These are phyloP conservation scores for Tokudaia muenninki DNA, from an alignment of 2,797 vertebrate genomes.

Conservation along the genomic window DNA sequence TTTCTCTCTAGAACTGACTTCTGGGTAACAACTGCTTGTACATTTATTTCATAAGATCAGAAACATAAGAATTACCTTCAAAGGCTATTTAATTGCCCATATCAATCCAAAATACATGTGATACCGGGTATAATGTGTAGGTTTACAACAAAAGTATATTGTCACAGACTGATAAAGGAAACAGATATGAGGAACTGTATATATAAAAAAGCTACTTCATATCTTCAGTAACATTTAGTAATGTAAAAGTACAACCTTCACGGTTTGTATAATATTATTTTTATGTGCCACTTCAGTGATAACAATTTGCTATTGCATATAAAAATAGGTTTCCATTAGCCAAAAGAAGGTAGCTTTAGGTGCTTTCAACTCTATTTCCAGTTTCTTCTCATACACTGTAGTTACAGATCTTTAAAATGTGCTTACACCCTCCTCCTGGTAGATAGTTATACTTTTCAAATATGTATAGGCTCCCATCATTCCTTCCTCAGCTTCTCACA, in stretches of 20 bases:
- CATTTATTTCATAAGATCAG: background rate
- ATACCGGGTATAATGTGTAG: background rate
- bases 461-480: conserved; percentile 74
- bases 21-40: background rate
- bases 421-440: conserved; percentile 64
- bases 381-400: conserved; percentile 73
- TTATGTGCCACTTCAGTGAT: background rate
- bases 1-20: background rate
- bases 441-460: conserved; percentile 72
- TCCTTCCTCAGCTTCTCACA: conserved; percentile 70
- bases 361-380: conserved; percentile 68
- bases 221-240: background rate
- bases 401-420: conserved; percentile 73
- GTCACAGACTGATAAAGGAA: background rate
- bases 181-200: background rate
- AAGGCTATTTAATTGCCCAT: background rate
- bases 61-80: background rate
- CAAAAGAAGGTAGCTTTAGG: conserved; percentile 32
- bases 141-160: background rate
- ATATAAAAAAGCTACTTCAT: background rate
- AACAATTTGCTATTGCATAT: background rate
- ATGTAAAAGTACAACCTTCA: background rate
- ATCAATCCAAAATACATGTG: background rate
- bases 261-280: too few species aligned
- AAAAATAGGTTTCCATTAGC: conserved; percentile 15